Conservation (phyloP, 2,797 vertebrate genomes). For the Hypotaenidia okinawae region DNA sequence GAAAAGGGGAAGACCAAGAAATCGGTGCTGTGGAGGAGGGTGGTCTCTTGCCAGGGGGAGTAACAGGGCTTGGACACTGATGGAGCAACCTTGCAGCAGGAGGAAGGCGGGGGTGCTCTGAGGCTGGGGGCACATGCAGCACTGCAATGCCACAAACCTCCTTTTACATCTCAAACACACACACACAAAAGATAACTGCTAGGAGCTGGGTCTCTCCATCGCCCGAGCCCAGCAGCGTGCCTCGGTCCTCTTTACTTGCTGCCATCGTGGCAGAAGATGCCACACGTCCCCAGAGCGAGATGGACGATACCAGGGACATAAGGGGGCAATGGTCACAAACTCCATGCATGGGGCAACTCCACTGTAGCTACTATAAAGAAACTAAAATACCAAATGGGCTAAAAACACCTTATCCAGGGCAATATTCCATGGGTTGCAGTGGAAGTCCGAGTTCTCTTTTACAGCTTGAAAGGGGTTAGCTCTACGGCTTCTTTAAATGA, state of each 20-base stretch:
- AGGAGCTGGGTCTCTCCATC: neutral
- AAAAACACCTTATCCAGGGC: neutral
- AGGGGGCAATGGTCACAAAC: neutral
- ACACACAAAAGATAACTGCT: neutral
- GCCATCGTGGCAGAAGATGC: neutral
- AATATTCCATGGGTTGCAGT: neutral
- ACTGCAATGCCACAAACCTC: accelerated
- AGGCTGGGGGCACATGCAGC: neutral
- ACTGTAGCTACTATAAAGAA: accelerated
- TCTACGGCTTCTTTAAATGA: neutral
- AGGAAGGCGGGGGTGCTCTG: neutral
- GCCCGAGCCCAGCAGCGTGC: accelerated
- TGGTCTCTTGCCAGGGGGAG: accelerated
- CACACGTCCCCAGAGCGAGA: accelerated
- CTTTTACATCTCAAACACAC: neutral
- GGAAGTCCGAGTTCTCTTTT: neutral
- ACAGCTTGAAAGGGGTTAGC: neutral
- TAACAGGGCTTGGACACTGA: accelerated
- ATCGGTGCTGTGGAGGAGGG: accelerated
- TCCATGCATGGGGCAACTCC: accelerated
- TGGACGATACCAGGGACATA: neutral
- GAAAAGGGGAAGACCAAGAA: neutral
- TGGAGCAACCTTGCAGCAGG: neutral
- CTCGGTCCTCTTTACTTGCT: neutral
- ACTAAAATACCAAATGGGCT: neutral